phyloP scores from a whole-genome alignment of 2,113 vertebrate species.

The Siniperca knerii region DNA sequence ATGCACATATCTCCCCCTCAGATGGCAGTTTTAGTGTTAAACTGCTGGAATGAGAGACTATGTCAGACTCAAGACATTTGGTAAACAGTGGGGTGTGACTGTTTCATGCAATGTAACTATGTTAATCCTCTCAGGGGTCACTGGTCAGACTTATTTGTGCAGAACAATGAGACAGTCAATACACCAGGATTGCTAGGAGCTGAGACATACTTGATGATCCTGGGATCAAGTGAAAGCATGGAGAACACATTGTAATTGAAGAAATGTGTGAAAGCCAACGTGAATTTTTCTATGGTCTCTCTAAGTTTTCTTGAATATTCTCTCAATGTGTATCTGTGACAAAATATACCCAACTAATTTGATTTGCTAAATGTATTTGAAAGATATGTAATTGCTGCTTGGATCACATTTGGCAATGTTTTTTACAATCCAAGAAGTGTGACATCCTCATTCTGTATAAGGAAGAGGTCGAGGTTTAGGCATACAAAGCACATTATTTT shows the following conservation, averaged over 20 bases:
- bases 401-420: not conserved
- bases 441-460: not conserved
- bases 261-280: conserved; percentile 7
- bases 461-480: not conserved
- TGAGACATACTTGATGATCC: conserved; percentile 20
- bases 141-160: conserved; percentile 49
- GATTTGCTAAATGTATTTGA: conserved; percentile 8
- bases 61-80: conserved; percentile 43
- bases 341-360: not conserved
- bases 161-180: conserved; percentile 69
- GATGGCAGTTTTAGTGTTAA: conserved; percentile 46
- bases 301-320: conserved; percentile 20
- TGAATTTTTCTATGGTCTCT: not conserved
- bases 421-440: not conserved
- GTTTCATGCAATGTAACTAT: conserved; percentile 53
- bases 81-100: conserved; percentile 65
- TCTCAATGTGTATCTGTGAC: not conserved
- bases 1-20: not conserved
- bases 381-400: conserved; percentile 5
- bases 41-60: conserved; percentile 34
- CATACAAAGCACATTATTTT: not conserved
- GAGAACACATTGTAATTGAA: conserved; percentile 24
- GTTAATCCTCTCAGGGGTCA: conserved; percentile 70
- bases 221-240: conserved; percentile 29
- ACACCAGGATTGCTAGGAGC: conserved; percentile 18